Base-by-base conservation (phyloP, 2,113 vertebrate genomes). In the Eclectus roratus region DNA sequence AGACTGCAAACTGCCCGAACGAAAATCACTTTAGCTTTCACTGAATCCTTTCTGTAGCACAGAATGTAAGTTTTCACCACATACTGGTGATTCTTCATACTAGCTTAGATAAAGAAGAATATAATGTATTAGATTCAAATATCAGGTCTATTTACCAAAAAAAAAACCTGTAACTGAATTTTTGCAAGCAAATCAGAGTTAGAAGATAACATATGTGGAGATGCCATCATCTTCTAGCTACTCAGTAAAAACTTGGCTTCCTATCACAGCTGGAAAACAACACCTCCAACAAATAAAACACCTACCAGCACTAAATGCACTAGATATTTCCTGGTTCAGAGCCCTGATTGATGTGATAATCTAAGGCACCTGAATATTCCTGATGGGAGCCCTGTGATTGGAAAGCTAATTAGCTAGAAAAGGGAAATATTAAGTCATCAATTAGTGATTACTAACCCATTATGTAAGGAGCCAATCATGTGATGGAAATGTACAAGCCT, bases 331-430 rank as follows among this genome's bases (percentile, higher is more conserved):
- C 49, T 93, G 70, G 44, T 24, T 64, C 11, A 69, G 33, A 76
- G 52, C 29, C 56, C 39, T 80, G 39, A 41, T 3, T 87, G 58
- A 18, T 63, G n/a, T 69, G 61, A 52, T 53, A 84, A 92, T 69
- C 76, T 71, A 39, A 61, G 44, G 27, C 85, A 90, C 44, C 73
- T 91, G 61, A 84, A 61, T 19, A 19, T 21, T 94, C 35, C 46
- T 88, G 56, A 81, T 83, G 52, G 33, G 43, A 85, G 37, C 33
- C 50, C 47, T 66, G 52, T 85, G 89, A 69, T 81, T 85, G 94
- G 85, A 82, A 83, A 94, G 89, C 64, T 93, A 88, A 96, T 94
- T 91, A 94, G 19, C 61, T 77, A 82, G 73, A 52, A 85, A 94
- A 85, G 43, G 63, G 63, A 69, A 93, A 84, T 76, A 94, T 65